Base-by-base conservation (phyloP, 1,140 invertebrate species). In the Drosophila nebulosa region DNA sequence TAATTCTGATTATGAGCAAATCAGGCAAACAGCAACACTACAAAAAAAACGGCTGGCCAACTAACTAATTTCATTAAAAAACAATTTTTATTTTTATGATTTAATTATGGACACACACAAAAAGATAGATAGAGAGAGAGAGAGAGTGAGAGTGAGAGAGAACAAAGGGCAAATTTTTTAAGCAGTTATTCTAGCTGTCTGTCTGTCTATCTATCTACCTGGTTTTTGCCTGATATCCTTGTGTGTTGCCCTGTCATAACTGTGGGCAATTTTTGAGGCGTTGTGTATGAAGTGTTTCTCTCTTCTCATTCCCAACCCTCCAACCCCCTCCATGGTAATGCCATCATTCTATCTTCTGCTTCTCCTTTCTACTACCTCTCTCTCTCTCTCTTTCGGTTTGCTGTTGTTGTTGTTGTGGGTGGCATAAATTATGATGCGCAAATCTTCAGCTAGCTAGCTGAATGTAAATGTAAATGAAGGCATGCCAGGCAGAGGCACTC, bases 391-490 rank as follows among this genome's bases (percentile, higher is more conserved):
- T 36, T 39, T 64, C 46, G 24, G 32, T 16, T 56, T 39, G 56
- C 12, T 58, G 57, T 21, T 16, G 22, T 50, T 58, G 57, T 21
- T 16, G 22, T 50, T 60, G 36, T 21, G 60, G 71, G 81, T 59
- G 83, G 76, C 83, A 86, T 86, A 86, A 86, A 86, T 88, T 86
- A 86, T 86, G 81, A 86, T 88, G 81, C 83, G 83, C 81, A 86
- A 86, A 86, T 86, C 81, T 86, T 86, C 81, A 86, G 83, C 84
- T 86, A 85, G 80, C 80, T 79, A 85, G 80, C 80, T 79, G 81
- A 81, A 81, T 85, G 81, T 86, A 85, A 85, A 85, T 85, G 80
- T 86, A 85, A 85, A 85, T 85, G 80, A 81, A 86, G 78, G 81
- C 77, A 77, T 66, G 72, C 53, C 64, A 74, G 71, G 60, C 62